Evolutionary conservation across 2,113 vertebrate species (phyloP).

Genomic region (Platycercus adscitus): DNA sequence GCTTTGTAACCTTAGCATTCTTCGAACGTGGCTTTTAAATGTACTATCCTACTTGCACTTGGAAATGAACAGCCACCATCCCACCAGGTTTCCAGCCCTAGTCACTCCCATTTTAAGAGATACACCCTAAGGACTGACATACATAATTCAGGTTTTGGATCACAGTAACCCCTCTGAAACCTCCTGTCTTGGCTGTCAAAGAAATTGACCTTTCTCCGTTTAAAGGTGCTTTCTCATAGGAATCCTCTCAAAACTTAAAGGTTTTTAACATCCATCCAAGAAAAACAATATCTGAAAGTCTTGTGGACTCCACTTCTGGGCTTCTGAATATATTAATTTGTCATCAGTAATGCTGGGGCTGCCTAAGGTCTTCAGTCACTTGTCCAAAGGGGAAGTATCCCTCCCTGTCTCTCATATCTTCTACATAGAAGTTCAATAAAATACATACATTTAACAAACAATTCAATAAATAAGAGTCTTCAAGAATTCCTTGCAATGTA

Average conservation of each 20-base stretch:
- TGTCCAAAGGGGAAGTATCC: neutral
- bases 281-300: conserved; percentile 38
- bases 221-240: conserved; percentile 57
- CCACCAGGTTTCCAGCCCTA: neutral
- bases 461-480: neutral
- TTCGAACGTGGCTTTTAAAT: neutral
- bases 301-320: neutral
- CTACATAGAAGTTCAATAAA: neutral
- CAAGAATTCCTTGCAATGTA: neutral
- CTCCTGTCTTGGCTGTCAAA: conserved; percentile 54
- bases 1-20: neutral
- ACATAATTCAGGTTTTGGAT: conserved; percentile 55
- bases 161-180: conserved; percentile 32
- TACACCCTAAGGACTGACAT: conserved; percentile 30
- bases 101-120: conserved; percentile 25
- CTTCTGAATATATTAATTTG: neutral
- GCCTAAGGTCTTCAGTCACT: neutral
- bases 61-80: neutral
- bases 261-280: conserved; percentile 49
- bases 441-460: neutral
- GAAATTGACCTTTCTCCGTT: conserved; percentile 56
- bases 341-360: neutral
- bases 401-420: neutral
- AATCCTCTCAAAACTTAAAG: conserved; percentile 40
- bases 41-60: neutral